Conservation (phyloP, 2,113 vertebrate genomes). For the Craseonycteris thonglongyai region DNA sequence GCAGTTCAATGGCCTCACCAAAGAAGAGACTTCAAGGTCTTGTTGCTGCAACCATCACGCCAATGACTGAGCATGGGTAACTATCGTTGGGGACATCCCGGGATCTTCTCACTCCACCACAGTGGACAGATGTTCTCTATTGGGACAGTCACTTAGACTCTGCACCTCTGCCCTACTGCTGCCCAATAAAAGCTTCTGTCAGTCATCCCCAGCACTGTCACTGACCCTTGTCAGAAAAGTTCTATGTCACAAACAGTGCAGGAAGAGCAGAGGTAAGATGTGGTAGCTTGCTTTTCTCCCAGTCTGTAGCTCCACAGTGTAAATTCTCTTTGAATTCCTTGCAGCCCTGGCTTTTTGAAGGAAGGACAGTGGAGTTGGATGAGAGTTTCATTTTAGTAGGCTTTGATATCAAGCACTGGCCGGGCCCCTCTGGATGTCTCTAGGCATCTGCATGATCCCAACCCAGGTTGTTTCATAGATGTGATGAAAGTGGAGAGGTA, state of each 20-base stretch:
- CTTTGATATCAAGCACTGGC: neutral
- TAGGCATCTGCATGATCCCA: neutral
- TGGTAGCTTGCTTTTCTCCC: neutral
- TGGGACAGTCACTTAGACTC: neutral
- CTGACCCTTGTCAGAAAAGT: neutral
- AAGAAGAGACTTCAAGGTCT: constrained; percentile 84
- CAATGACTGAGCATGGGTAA: constrained; percentile 89
- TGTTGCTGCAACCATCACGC: constrained; percentile 92
- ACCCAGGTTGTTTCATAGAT: neutral
- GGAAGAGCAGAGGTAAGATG: neutral
- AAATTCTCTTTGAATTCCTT: neutral
- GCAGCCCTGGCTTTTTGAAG: neutral
- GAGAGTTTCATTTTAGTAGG: neutral
- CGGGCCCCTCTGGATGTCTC: neutral
- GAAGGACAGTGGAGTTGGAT: neutral
- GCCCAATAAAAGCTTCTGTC: neutral
- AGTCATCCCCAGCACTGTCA: neutral
- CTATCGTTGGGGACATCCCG: neutral
- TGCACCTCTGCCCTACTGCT: neutral
- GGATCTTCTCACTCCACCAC: neutral
- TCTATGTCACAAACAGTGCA: neutral
- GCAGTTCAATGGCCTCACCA: constrained; percentile 67
- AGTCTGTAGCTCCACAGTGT: neutral
- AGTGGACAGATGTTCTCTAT: neutral
- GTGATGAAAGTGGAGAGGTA: neutral